phyloP scores from a whole-genome alignment of 2,797 vertebrate genomes.

The Ciconia nigra region DNA sequence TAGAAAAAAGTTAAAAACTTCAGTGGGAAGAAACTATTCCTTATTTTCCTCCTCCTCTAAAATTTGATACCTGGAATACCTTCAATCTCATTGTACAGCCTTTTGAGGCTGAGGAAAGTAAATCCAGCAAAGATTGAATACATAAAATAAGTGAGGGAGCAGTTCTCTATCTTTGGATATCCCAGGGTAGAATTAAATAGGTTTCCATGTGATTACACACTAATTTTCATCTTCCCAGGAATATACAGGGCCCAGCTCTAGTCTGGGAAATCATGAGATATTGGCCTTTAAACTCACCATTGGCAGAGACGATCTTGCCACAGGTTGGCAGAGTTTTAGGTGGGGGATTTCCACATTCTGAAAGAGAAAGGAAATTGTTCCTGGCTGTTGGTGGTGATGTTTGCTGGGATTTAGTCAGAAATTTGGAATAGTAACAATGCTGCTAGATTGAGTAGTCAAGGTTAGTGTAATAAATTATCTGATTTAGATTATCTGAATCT shows the following conservation, averaged over 20 bases:
- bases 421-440: background rate
- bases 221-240: background rate
- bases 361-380: background rate
- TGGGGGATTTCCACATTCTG: background rate
- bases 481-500: background rate
- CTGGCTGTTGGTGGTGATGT: accelerated
- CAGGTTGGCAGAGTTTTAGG: background rate
- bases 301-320: background rate
- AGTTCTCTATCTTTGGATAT: background rate
- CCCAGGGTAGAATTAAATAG: background rate
- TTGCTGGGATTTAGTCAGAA: background rate
- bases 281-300: background rate
- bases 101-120: background rate
- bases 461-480: background rate
- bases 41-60: background rate
- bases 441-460: background rate
- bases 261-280: background rate
- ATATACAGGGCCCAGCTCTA: background rate
- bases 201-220: too few relatives aligned
- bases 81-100: background rate
- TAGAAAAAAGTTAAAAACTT: background rate
- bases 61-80: background rate
- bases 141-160: background rate
- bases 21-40: background rate
- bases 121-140: background rate